These are phyloP conservation scores for Bubalus kerabau DNA, from an alignment of 2,113 vertebrate species.

Conservation along the genomic window DNA sequence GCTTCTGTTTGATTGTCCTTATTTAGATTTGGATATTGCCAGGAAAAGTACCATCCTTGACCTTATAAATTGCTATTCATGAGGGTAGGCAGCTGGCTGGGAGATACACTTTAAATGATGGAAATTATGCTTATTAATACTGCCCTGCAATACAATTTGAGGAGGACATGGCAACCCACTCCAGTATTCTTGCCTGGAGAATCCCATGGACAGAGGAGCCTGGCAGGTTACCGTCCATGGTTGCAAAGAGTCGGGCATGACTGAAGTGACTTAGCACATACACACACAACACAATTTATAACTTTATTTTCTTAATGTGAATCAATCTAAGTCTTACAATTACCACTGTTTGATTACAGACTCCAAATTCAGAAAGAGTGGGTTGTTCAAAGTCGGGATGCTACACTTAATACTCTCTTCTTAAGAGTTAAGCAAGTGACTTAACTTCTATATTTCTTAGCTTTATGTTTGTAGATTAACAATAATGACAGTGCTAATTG, in stretches of 20 bases:
- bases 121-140: background rate
- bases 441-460: background rate
- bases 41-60: background rate
- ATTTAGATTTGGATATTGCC: constrained; percentile 23
- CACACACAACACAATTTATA: background rate
- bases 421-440: background rate
- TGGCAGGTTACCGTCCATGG: background rate
- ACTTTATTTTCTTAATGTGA: background rate
- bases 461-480: background rate
- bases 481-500: background rate
- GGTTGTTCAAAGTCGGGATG: background rate
- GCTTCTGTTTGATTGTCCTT: background rate
- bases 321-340: background rate
- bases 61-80: background rate
- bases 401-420: background rate
- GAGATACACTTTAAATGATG: background rate
- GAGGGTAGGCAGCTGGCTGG: background rate
- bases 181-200: background rate
- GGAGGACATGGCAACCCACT: background rate
- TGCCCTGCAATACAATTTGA: background rate
- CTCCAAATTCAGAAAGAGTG: background rate
- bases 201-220: background rate
- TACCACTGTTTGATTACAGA: background rate
- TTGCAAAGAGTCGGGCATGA: background rate
- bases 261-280: background rate